Evolutionary conservation across 2,888 invertebrate genomes (phyloP).

Genomic region (Halocaridina rubra): DNA sequence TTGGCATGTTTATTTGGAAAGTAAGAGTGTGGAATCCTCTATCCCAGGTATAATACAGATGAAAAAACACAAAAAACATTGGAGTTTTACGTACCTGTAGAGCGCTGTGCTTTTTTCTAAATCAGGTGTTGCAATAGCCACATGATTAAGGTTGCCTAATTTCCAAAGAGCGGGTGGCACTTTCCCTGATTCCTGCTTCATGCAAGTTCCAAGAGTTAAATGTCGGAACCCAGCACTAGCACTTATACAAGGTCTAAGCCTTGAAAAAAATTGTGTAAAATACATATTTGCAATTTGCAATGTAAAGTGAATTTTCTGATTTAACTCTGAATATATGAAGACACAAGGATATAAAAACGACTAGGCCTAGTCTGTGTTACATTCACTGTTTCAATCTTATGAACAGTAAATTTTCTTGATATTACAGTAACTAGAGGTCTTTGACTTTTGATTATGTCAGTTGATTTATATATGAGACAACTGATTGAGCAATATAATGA

Average conservation of each 20-base stretch:
- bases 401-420: too few relatives aligned
- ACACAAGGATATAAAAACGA: too few relatives aligned
- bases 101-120: constrained; percentile 71
- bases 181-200: neutral
- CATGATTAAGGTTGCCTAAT: constrained; percentile 73
- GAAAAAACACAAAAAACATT: neutral
- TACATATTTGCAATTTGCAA: neutral
- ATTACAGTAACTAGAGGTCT: too few relatives aligned
- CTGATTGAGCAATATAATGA: too few relatives aligned
- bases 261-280: neutral
- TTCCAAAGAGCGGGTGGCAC: constrained; percentile 66
- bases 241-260: neutral
- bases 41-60: neutral
- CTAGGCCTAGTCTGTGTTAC: too few relatives aligned
- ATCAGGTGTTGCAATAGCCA: constrained; percentile 74
- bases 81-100: constrained; percentile 67
- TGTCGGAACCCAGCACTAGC: neutral
- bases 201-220: constrained; percentile 1
- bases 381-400: too few relatives aligned
- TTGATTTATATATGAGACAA: too few relatives aligned
- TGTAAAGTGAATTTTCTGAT: neutral
- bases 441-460: too few relatives aligned
- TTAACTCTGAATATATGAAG: too few relatives aligned
- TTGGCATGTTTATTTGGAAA: neutral
- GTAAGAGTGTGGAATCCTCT: neutral